A percentile compares a stretch with the other conserved stretches of the same genome.
Evolutionary conservation across 2,888 invertebrate genomes (phyloP).

Genomic region (Carabus problematicus): DNA sequence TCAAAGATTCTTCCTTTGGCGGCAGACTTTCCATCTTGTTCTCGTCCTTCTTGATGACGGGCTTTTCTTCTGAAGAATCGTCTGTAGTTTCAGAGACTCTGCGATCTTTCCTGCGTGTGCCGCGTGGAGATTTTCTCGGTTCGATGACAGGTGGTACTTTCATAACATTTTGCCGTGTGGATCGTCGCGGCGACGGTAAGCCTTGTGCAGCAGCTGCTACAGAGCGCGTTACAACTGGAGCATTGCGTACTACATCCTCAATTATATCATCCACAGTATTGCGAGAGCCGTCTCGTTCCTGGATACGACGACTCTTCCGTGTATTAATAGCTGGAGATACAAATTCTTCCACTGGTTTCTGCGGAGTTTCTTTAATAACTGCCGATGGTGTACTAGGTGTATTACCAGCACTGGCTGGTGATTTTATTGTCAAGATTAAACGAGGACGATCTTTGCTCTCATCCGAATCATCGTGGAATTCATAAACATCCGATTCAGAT

Average conservation of each 20-base stretch:
- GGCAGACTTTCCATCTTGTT: constrained; percentile 22
- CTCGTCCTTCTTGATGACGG: constrained; percentile 55
- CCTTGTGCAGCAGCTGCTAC: constrained; percentile 55
- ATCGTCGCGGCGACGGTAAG: constrained; percentile 62
- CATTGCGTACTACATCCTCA: constrained; percentile 85
- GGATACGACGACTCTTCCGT: constrained; percentile 80
- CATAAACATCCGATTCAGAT: constrained; percentile 79
- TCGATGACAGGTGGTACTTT: constrained; percentile 47
- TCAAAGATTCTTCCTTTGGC: constrained; percentile 31
- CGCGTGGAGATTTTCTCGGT: constrained; percentile 69
- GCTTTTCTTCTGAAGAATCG: constrained; percentile 69
- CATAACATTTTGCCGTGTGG: constrained; percentile 63
- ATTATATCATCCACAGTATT: constrained; percentile 87
- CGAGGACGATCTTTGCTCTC: constrained; percentile 76
- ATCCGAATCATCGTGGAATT: constrained; percentile 89
- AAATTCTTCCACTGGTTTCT: constrained; percentile 69
- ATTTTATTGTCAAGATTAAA: constrained; percentile 82
- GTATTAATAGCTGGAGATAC: constrained; percentile 72
- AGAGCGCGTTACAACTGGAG: constrained; percentile 58
- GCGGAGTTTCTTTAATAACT: constrained; percentile 64
- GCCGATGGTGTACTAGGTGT: constrained; percentile 54
- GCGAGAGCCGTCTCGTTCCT: constrained; percentile 77
- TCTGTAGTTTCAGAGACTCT: constrained; percentile 70
- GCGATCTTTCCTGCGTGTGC: constrained; percentile 68
- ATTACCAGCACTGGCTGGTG: constrained; percentile 62